Conservation (phyloP, 1,140 invertebrate genomes). For the Grapholita molesta region DNA sequence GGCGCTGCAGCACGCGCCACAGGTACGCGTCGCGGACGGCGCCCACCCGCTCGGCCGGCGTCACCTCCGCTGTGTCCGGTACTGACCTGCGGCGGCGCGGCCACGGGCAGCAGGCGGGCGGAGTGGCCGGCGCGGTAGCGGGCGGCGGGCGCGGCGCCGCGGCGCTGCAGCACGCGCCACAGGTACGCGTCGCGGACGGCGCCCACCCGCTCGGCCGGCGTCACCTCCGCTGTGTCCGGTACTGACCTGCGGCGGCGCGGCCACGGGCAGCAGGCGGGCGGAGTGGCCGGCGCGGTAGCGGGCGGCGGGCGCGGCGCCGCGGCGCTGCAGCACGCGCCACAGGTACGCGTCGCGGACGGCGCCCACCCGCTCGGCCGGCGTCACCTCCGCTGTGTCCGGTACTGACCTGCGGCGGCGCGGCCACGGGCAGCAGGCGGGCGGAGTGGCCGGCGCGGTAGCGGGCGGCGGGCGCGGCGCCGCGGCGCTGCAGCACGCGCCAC, state of each 20-base stretch:
- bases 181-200: slow-evolving; percentile 90
- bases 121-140: slow-evolving; percentile 70
- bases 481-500: slow-evolving; percentile 91
- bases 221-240: too few relatives aligned
- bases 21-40: slow-evolving; percentile 90
- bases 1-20: slow-evolving; percentile 88
- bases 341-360: slow-evolving; percentile 91
- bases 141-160: slow-evolving; percentile 87
- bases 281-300: slow-evolving; percentile 84
- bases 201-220: too few relatives aligned
- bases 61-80: too few relatives aligned
- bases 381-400: too few relatives aligned
- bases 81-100: too few relatives aligned
- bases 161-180: slow-evolving; percentile 89
- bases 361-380: background rate
- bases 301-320: too few relatives aligned
- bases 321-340: slow-evolving; percentile 91
- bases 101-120: background rate
- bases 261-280: slow-evolving; percentile 83
- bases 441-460: slow-evolving; percentile 84
- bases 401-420: background rate
- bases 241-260: background rate
- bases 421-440: slow-evolving; percentile 83
- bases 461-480: too few relatives aligned
- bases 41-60: too few relatives aligned